phyloP scores from a whole-genome alignment of 2,113 vertebrate species.

The Turnix velox region DNA sequence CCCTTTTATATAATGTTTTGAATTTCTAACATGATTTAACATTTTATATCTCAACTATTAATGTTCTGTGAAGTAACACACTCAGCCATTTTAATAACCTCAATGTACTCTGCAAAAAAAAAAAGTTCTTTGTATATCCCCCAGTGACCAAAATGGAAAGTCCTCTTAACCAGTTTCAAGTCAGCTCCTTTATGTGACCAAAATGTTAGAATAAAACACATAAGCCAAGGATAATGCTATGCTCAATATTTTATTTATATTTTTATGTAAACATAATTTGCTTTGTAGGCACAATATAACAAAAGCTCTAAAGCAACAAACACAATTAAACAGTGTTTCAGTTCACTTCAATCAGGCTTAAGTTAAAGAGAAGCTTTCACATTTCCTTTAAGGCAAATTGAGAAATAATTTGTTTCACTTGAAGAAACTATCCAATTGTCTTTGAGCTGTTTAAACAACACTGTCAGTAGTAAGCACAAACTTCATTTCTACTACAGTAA shows the following conservation, averaged over 20 bases:
- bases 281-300: constrained; percentile 86
- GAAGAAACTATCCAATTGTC: constrained; percentile 43
- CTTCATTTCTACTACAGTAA: background rate
- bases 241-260: constrained; percentile 90
- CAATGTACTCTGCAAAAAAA: background rate
- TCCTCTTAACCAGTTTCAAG: background rate
- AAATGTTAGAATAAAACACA: background rate
- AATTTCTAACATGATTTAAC: background rate
- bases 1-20: background rate
- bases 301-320: constrained; percentile 86
- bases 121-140: background rate
- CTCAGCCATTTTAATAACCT: background rate
- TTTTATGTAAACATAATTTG: constrained; percentile 87
- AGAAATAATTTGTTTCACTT: constrained; percentile 63
- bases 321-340: constrained; percentile 77
- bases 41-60: background rate
- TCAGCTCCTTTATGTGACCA: background rate
- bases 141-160: constrained; percentile 1
- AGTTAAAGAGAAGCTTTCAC: constrained; percentile 72
- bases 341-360: constrained; percentile 72
- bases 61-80: background rate
- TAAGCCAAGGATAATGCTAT: constrained; percentile 69
- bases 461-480: constrained; percentile 29
- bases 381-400: constrained; percentile 79
- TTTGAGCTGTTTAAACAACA: constrained; percentile 22